Evolutionary conservation across 30 jellyfish, hydroid and myxozoan species (phyloP), one percentile per base, ranked within the genome.

Genomic region (Hydractinia echinata): DNA sequence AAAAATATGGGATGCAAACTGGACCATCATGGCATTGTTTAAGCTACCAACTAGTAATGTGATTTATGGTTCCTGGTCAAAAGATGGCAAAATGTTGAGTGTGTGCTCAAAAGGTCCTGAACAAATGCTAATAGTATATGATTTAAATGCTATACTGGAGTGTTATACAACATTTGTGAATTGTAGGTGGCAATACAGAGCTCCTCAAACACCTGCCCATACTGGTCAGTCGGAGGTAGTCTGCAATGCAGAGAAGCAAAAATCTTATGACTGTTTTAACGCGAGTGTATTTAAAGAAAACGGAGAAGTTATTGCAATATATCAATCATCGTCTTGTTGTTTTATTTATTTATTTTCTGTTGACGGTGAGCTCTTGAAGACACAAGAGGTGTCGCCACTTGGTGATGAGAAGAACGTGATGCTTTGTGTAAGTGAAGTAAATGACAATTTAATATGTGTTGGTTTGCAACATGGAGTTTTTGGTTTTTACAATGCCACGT

Each of bases 381-480:
- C 16, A 44, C 60, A 30, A 30, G 56, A 51, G 4, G 64, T 93
- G 30, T 86, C 96, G 6, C 95, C 96, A 20, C 72, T 93, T 4
- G 98, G 95, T 53, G 99, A 93, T 10, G 82, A 72, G 48, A 53
- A 54, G 8, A 72, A 85, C 18, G 84, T 77, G 51, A 81, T 87
- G 93, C 80, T 82, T 73, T 93, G 96, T 71, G 72, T 88, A 70
- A 87, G 96, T 84, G 83, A 82, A n/a, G 72, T 88, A 78, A 84
- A 81, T 55, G 62, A 87, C 55, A 86, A 77, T 51, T 67, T 11
- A 51, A 62, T 88, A 81, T 96, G 95, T 66, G 55, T 93, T 64
- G 96, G 99, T 39, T 67, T 93, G 79, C 87, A 78, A 54, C 82
- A 89, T 66, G 99, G 99, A 7, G 53, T 93, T 6, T 87, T 93